Evolutionary conservation across 2,113 vertebrate genomes (phyloP).

Genomic region (Campylorhamphus procurvoides): DNA sequence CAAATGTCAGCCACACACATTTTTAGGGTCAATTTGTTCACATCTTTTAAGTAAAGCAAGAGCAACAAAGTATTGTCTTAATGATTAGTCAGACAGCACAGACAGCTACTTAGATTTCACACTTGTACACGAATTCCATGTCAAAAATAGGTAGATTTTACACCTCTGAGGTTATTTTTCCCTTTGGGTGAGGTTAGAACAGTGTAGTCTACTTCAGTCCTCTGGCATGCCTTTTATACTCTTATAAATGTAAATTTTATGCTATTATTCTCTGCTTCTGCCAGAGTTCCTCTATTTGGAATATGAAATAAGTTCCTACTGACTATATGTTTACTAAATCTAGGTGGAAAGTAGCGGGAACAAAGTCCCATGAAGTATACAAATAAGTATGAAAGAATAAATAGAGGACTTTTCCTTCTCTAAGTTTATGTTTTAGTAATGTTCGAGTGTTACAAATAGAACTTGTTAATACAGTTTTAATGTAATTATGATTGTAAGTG

Average conservation of each 20-base stretch:
- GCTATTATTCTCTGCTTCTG: neutral
- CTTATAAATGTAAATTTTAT: neutral
- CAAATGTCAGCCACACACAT: neutral
- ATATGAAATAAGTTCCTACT: neutral
- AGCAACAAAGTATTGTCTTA: neutral
- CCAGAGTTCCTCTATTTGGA: neutral
- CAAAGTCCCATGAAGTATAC: neutral
- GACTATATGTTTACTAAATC: neutral
- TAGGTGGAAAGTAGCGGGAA: neutral
- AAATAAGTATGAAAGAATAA: neutral
- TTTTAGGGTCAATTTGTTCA: neutral
- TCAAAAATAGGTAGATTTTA: neutral
- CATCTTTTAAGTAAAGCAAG: neutral
- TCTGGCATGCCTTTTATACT: neutral
- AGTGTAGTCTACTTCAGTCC: neutral
- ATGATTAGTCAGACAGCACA: neutral
- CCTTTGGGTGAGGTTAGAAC: neutral
- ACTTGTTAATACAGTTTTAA: neutral
- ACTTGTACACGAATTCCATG: neutral
- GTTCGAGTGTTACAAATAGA: neutral
- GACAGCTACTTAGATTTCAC: neutral
- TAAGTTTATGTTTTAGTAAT: neutral
- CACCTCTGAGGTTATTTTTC: neutral
- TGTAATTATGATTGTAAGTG: neutral
- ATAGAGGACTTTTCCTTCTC: neutral